Evolutionary conservation across 1,140 invertebrate genomes (phyloP).

Genomic region (Diploscapter pachys): DNA sequence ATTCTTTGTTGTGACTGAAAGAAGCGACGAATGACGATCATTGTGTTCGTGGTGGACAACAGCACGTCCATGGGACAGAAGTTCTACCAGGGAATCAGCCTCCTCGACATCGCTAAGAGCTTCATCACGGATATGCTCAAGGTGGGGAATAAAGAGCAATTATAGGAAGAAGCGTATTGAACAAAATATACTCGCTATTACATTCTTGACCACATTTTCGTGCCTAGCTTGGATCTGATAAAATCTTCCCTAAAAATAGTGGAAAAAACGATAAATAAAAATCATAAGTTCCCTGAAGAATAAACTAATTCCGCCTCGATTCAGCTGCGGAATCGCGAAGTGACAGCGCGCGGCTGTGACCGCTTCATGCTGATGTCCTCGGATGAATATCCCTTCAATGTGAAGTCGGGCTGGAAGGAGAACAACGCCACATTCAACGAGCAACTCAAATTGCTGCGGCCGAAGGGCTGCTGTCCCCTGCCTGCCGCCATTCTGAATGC

Average conservation of each 20-base stretch:
- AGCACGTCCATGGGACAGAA: slow-evolving; percentile 54
- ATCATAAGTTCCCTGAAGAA: slow-evolving; percentile 29
- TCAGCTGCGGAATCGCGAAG: slow-evolving; percentile 33
- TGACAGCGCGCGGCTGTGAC: slow-evolving; percentile 11
- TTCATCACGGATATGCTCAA: slow-evolving; percentile 52
- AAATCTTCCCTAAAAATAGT: too few relatives aligned
- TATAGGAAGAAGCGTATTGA: slow-evolving; percentile 13
- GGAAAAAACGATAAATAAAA: not conserved
- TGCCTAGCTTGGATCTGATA: too few relatives aligned
- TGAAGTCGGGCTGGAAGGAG: slow-evolving; percentile 78
- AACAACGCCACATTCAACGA: slow-evolving; percentile 95
- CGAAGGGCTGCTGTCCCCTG: slow-evolving; percentile 83
- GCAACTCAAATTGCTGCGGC: slow-evolving; percentile 92
- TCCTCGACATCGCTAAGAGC: slow-evolving; percentile 46
- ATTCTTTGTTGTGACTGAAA: too few relatives aligned
- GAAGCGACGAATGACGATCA: slow-evolving; percentile 43
- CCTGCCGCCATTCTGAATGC: slow-evolving; percentile 90
- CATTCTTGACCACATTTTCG: not conserved
- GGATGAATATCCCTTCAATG: slow-evolving; percentile 51
- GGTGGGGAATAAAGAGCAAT: slow-evolving; percentile 34
- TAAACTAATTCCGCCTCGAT: not conserved
- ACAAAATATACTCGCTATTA: slow-evolving; percentile 38
- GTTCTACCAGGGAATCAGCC: slow-evolving; percentile 42
- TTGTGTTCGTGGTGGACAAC: slow-evolving; percentile 53
- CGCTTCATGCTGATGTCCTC: slow-evolving; percentile 57